These are phyloP conservation scores for Ianthella basta DNA, from an alignment of 37 sponge, comb jelly and placozoan genomes.

Conservation along the genomic window DNA sequence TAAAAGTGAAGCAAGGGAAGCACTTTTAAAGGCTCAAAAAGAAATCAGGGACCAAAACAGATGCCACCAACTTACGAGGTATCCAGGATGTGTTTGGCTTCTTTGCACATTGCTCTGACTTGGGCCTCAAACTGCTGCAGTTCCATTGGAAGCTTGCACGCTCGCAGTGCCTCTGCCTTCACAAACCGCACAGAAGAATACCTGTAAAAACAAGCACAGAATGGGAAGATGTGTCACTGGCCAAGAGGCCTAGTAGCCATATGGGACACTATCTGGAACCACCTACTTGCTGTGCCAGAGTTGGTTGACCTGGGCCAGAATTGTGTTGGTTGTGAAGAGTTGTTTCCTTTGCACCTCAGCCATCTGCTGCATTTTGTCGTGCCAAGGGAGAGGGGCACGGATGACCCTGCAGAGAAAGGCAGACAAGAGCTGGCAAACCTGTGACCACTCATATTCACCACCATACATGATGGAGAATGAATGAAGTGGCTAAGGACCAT, in stretches of 20 bases:
- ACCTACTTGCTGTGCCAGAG: constrained; percentile 87
- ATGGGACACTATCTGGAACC: background rate
- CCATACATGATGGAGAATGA: background rate
- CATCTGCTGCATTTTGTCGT: constrained; percentile 31
- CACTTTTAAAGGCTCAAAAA: background rate
- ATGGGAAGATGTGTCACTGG: too few relatives aligned
- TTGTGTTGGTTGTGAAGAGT: constrained; percentile 75
- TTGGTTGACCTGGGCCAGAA: constrained; percentile 68
- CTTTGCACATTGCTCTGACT: constrained; percentile 61
- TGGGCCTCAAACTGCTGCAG: constrained; percentile 63
- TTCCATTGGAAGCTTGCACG: constrained; percentile 46
- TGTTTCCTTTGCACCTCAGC: constrained; percentile 49
- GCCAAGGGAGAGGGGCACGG: constrained; percentile 95
- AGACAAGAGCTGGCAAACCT: background rate
- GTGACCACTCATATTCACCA: background rate
- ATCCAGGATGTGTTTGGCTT: constrained; percentile 51
- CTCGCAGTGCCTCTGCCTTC: constrained; percentile 38
- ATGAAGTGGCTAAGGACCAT: background rate
- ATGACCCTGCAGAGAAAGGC: constrained; percentile 29
- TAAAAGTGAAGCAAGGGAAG: background rate
- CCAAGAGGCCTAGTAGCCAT: too few relatives aligned
- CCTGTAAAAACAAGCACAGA: constrained; percentile 19
- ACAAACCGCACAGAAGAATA: constrained; percentile 68
- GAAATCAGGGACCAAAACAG: background rate
- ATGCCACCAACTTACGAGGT: constrained; percentile 38